These are phyloP conservation scores for Nicator chloris DNA, from an alignment of 2,113 vertebrate genomes.

Conservation along the genomic window DNA sequence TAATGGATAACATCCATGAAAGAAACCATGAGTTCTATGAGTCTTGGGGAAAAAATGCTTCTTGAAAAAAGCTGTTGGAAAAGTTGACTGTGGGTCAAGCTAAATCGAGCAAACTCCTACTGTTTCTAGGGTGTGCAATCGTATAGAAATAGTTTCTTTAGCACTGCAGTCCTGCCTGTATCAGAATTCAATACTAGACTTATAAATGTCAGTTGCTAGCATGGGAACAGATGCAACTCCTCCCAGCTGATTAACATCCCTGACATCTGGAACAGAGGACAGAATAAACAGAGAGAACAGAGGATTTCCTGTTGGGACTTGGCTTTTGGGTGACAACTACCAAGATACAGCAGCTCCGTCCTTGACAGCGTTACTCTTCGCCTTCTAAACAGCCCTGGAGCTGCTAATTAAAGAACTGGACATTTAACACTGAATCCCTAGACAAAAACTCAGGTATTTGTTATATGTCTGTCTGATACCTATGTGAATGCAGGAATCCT, in stretches of 20 bases:
- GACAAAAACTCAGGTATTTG: slow-evolving; percentile 26
- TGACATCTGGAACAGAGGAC: slow-evolving; percentile 53
- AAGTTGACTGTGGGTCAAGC: slow-evolving; percentile 36
- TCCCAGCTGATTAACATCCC: slow-evolving; percentile 55
- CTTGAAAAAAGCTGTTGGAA: slow-evolving; percentile 22
- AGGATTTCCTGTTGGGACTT: slow-evolving; percentile 54
- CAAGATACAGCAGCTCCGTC: background rate
- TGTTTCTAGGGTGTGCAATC: background rate
- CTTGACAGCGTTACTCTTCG: background rate
- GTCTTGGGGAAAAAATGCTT: slow-evolving; percentile 44
- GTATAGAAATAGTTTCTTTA: background rate
- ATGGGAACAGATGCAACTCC: slow-evolving; percentile 53
- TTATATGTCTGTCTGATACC: slow-evolving; percentile 14
- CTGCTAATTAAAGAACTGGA: slow-evolving; percentile 19
- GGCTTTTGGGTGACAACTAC: slow-evolving; percentile 52
- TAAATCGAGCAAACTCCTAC: slow-evolving; percentile 3
- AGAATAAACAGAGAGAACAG: slow-evolving; percentile 53
- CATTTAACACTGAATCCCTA: background rate
- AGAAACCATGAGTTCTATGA: slow-evolving; percentile 27
- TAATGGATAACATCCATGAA: slow-evolving; percentile 20
- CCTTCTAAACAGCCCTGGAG: background rate
- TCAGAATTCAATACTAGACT: slow-evolving; percentile 35
- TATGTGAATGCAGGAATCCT: slow-evolving; percentile 23
- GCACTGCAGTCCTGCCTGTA: slow-evolving; percentile 6
- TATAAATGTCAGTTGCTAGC: slow-evolving; percentile 52